phyloP scores from a whole-genome alignment of 2,888 invertebrate species.

The Hymenopus coronatus region DNA sequence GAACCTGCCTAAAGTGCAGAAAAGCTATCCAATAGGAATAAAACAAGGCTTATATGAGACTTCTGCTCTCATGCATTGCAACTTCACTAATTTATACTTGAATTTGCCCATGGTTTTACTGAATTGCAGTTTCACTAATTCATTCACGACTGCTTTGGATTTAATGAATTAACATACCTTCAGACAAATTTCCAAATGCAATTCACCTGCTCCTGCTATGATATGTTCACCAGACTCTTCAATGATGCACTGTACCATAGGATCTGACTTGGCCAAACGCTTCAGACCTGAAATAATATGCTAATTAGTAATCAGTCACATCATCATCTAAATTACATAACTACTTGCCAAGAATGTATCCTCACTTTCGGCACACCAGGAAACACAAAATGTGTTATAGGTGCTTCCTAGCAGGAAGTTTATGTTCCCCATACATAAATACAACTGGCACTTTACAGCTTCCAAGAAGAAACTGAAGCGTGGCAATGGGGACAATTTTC shows the following conservation, averaged over 20 bases:
- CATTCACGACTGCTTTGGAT: no score
- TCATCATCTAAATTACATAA: background rate
- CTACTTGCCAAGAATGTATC: background rate
- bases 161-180: slow-evolving; percentile 57
- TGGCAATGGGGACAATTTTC: background rate
- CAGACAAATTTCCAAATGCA: slow-evolving; percentile 99
- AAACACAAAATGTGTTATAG: background rate
- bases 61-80: no score
- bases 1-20: no score
- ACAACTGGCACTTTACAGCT: background rate
- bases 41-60: no score
- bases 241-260: slow-evolving; percentile 99
- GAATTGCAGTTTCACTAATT: no score
- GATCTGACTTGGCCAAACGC: slow-evolving; percentile 99
- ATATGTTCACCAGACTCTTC: slow-evolving; percentile 99
- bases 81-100: no score
- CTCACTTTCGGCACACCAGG: slow-evolving; percentile 7
- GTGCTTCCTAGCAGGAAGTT: slow-evolving; percentile 8
- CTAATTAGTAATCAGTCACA: slow-evolving; percentile 26
- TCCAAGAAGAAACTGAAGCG: background rate
- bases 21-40: no score
- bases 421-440: background rate
- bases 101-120: no score
- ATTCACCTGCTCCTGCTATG: slow-evolving; percentile 98
- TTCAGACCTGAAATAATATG: slow-evolving; percentile 66